phyloP scores from a whole-genome alignment of 1,140 invertebrate genomes.

The Gyrodactylus salaris region DNA sequence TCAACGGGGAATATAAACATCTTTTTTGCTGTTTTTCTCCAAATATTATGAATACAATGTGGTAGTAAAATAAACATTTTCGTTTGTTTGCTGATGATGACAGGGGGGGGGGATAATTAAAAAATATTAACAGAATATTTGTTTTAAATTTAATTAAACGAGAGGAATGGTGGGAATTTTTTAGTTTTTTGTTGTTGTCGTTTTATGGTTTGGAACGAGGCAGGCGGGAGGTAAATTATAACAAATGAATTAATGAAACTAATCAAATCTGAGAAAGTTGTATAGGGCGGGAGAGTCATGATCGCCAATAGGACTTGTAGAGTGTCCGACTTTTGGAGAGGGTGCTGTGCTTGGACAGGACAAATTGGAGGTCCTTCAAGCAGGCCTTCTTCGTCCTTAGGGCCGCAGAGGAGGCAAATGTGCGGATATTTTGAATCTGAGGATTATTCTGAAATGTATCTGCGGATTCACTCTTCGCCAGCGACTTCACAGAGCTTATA shows the following conservation, averaged over 20 bases:
- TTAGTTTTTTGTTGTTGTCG: background rate
- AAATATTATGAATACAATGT: too few species aligned
- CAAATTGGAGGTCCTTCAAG: background rate
- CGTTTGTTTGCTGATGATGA: too few species aligned
- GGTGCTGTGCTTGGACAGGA: background rate
- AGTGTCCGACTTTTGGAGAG: background rate
- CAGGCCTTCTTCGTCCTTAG: background rate
- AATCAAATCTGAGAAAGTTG: background rate
- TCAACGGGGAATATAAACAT: too few species aligned
- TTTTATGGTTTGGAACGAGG: background rate
- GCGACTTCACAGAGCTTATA: background rate
- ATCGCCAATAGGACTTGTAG: background rate
- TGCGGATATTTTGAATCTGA: background rate
- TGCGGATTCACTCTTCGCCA: background rate
- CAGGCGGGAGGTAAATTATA: background rate
- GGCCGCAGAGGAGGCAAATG: background rate
- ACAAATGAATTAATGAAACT: background rate
- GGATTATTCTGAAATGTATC: too few species aligned
- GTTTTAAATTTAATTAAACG: background rate
- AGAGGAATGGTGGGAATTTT: background rate
- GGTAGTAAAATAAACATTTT: too few species aligned
- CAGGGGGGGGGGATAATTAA: background rate
- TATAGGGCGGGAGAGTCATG: background rate
- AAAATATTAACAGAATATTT: background rate
- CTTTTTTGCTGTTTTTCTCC: too few species aligned